These are phyloP conservation scores for Coremacera marginata DNA, from an alignment of 2,888 invertebrate species.

Conservation along the genomic window DNA sequence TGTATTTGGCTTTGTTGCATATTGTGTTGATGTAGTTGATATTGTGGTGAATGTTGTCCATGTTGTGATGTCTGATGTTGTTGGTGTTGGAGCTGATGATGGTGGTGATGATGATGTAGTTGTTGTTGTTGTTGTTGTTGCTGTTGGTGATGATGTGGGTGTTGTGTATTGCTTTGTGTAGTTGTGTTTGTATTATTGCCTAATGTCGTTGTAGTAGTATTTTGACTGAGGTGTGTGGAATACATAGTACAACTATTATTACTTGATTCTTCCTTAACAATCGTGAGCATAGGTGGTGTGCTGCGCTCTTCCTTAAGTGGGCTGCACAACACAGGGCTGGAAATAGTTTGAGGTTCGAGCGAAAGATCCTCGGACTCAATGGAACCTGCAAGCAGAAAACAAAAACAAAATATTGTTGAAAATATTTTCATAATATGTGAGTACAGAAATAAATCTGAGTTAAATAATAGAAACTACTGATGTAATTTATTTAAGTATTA, in stretches of 20 bases:
- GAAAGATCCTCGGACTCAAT: slow-evolving; percentile 85
- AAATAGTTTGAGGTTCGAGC: slow-evolving; percentile 72
- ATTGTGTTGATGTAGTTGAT: slow-evolving; percentile 58
- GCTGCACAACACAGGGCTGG: slow-evolving; percentile 72
- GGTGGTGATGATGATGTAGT: slow-evolving; percentile 54
- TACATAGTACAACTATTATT: slow-evolving; percentile 75
- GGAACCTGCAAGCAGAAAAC: slow-evolving; percentile 75
- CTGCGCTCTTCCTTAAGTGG: slow-evolving; percentile 77
- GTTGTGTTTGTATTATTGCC: slow-evolving; percentile 55
- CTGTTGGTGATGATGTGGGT: slow-evolving; percentile 52
- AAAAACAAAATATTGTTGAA: slow-evolving; percentile 28
- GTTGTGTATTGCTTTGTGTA: slow-evolving; percentile 56
- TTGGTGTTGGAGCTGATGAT: slow-evolving; percentile 59
- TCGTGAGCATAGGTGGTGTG: slow-evolving; percentile 75
- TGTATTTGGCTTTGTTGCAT: slow-evolving; percentile 57
- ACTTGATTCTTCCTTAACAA: slow-evolving; percentile 81
- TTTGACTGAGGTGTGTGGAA: slow-evolving; percentile 60
- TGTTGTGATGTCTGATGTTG: slow-evolving; percentile 53
- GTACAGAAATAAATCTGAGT: no score
- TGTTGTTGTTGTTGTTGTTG: slow-evolving; percentile 51
- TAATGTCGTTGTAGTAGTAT: slow-evolving; percentile 58
- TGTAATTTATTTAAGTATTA: no score
- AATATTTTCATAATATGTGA: no score
- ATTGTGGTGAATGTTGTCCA: slow-evolving; percentile 51
- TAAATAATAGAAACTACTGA: no score